phyloP scores from a whole-genome alignment of 1,140 invertebrate genomes.

The Temnothorax nylanderi region DNA sequence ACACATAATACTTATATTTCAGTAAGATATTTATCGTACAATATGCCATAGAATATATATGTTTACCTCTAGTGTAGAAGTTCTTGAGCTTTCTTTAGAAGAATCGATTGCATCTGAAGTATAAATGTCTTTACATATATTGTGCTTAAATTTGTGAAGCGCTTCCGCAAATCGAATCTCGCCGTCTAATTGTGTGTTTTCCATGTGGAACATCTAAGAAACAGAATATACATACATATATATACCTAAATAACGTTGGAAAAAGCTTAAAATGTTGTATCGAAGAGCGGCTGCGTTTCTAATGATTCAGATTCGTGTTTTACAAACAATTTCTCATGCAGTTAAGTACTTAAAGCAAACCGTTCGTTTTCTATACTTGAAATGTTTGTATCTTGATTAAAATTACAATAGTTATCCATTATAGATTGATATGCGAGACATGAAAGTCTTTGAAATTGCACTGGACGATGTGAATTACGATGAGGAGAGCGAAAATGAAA shows the following conservation, averaged over 20 bases:
- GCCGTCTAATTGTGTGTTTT: constrained; percentile 75
- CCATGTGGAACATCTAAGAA: constrained; percentile 77
- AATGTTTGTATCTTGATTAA: constrained; percentile 5
- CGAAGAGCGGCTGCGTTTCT: constrained; percentile 21
- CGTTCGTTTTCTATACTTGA: constrained; percentile 9
- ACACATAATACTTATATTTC: not conserved
- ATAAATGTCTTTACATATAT: constrained; percentile 68
- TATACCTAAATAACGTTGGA: not conserved
- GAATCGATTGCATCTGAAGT: constrained; percentile 48
- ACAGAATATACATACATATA: constrained; percentile 22
- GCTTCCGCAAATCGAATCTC: constrained; percentile 80
- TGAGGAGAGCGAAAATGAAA: constrained; percentile 77
- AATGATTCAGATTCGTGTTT: constrained; percentile 44
- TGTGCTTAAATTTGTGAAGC: constrained; percentile 71
- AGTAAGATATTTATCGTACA: not conserved
- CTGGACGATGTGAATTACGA: constrained; percentile 75
- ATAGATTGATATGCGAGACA: constrained; percentile 71
- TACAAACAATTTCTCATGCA: constrained; percentile 65
- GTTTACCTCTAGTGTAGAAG: constrained; percentile 74
- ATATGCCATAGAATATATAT: not conserved
- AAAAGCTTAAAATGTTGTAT: constrained; percentile 50
- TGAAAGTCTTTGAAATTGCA: constrained; percentile 73
- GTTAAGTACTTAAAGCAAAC: constrained; percentile 58
- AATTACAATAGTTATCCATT: not conserved
- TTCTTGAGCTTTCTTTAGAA: constrained; percentile 52